Evolutionary conservation across 2,797 vertebrate genomes (phyloP).

Genomic region (Helarctos malayanus): DNA sequence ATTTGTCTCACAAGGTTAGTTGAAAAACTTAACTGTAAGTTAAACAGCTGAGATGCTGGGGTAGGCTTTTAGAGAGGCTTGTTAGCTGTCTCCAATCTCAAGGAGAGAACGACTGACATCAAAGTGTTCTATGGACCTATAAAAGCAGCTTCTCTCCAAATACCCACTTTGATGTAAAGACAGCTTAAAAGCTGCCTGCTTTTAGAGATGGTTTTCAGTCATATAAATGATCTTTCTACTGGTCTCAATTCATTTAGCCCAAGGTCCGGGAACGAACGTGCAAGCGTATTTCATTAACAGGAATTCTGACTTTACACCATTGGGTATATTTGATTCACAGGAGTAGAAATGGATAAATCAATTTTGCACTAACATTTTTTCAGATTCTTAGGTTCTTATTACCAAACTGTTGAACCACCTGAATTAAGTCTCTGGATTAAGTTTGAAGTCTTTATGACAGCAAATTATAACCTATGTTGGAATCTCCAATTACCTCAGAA

Average conservation of each 20-base stretch:
- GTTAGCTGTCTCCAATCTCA: background rate
- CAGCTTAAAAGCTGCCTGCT: slow-evolving; percentile 45
- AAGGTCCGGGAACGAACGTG: slow-evolving; percentile 28
- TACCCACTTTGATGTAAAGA: slow-evolving; percentile 60
- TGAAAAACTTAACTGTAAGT: slow-evolving; percentile 35
- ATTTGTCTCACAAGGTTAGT: slow-evolving; percentile 46
- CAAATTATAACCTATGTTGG: slow-evolving; percentile 21
- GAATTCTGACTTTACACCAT: background rate
- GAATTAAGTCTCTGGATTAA: slow-evolving; percentile 39
- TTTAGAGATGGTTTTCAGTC: slow-evolving; percentile 63
- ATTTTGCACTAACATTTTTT: background rate
- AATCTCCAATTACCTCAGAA: background rate
- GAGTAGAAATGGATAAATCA: slow-evolving; percentile 4
- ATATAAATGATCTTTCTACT: slow-evolving; percentile 52
- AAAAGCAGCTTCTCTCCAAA: slow-evolving; percentile 61
- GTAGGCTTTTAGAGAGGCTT: background rate
- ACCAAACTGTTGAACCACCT: slow-evolving; percentile 1
- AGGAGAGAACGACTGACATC: background rate
- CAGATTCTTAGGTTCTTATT: background rate
- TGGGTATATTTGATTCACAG: background rate
- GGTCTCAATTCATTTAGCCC: slow-evolving; percentile 38
- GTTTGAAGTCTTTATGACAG: slow-evolving; percentile 6
- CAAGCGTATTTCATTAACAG: slow-evolving; percentile 32
- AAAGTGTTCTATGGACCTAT: background rate
- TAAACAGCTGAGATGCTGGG: background rate